These are phyloP conservation scores for Epinephelus moara DNA, from an alignment of 2,113 vertebrate species.

Conservation along the genomic window DNA sequence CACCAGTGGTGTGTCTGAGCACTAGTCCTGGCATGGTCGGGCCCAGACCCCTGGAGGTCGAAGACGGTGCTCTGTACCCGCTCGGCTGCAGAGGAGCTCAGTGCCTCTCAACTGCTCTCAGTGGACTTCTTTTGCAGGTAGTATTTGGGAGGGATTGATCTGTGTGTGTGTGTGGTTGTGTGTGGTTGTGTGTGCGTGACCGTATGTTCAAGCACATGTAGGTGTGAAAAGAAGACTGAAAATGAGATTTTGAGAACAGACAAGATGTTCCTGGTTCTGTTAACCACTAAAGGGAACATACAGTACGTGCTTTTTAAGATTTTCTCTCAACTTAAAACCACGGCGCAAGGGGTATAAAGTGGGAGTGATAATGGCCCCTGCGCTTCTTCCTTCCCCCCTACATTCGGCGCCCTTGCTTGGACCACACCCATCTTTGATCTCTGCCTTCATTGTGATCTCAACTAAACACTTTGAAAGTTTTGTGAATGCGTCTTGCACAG, in stretches of 20 bases:
- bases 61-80: constrained; percentile 86
- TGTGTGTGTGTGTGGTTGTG: no score
- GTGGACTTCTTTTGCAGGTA: constrained; percentile 90
- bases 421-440: no score
- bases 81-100: constrained; percentile 82
- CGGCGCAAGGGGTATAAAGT: no score
- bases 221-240: background rate
- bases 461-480: no score
- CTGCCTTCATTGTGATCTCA: no score
- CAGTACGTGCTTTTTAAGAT: background rate
- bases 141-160: background rate
- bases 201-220: background rate
- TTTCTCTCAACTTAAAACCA: background rate
- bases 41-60: constrained; percentile 61
- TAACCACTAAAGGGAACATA: background rate
- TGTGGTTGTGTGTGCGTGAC: background rate
- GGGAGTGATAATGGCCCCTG: no score
- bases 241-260: background rate
- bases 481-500: no score
- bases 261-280: background rate
- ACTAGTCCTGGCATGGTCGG: constrained; percentile 53
- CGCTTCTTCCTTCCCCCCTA: no score
- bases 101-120: constrained; percentile 86
- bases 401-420: no score
- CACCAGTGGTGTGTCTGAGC: constrained; percentile 84